Percentiles rank a stretch among this genome's conserved stretches.
phyloP scores from a whole-genome alignment of 2,113 vertebrate genomes.

The Ia io region DNA sequence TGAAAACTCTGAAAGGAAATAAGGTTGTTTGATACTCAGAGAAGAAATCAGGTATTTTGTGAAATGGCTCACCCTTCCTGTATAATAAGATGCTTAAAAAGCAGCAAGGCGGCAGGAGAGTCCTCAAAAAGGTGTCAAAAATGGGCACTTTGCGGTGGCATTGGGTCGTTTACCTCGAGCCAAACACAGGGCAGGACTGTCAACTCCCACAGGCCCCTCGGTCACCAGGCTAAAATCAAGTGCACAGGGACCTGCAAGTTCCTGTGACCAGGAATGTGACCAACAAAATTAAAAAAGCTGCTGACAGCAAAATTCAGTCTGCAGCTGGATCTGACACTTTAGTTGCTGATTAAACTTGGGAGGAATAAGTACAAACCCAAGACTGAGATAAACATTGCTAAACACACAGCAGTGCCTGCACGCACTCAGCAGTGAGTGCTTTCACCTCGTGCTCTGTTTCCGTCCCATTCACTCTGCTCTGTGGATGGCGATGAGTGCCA shows the following conservation, averaged over 20 bases:
- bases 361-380: background rate
- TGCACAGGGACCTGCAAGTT: background rate
- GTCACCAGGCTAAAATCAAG: background rate
- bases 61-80: background rate
- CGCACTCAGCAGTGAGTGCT: background rate
- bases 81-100: background rate
- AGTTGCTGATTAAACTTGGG: background rate
- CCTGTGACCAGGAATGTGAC: background rate
- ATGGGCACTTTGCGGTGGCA: background rate
- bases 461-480: background rate
- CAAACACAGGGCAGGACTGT: background rate
- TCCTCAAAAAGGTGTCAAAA: background rate
- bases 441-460: background rate
- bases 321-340: background rate
- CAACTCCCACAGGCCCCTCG: fast-evolving
- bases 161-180: background rate
- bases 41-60: background rate
- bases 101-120: background rate
- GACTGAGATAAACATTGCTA: background rate
- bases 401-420: background rate
- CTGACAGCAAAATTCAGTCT: background rate
- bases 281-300: background rate
- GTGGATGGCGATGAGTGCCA: background rate
- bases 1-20: background rate
- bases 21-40: background rate